A percentile compares a stretch with the other conserved stretches of the same genome.
These are phyloP conservation scores for Psococerastis gibbosa DNA, from an alignment of 2,888 invertebrate species.

Conservation along the genomic window DNA sequence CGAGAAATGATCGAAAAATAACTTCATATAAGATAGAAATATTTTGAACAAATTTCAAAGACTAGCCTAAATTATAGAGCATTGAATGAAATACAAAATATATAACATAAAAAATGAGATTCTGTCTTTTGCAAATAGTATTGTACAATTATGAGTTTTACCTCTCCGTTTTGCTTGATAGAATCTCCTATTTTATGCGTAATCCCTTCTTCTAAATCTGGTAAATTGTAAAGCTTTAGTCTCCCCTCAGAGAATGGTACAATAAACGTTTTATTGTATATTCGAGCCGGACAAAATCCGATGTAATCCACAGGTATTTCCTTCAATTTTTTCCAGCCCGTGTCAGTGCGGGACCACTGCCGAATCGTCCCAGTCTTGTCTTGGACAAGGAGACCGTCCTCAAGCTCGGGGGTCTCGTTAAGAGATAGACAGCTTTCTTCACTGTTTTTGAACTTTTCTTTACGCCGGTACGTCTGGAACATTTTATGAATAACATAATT, in stretches of 20 bases:
- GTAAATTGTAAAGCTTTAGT: neutral
- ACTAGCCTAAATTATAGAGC: too few relatives aligned
- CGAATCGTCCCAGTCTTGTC: conserved; percentile 53
- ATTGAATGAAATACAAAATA: too few relatives aligned
- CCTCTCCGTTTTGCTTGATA: too few relatives aligned
- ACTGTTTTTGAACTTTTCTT: conserved; percentile 44
- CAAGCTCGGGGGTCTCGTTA: conserved; percentile 29
- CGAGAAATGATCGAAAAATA: too few relatives aligned
- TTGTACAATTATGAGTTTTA: too few relatives aligned
- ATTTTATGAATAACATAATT: conserved; percentile 1
- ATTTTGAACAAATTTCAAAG: too few relatives aligned
- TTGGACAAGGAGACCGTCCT: conserved; percentile 54
- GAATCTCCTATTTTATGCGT: too few relatives aligned
- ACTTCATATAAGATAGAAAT: too few relatives aligned
- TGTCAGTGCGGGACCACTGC: conserved; percentile 40
- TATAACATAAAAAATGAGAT: too few relatives aligned
- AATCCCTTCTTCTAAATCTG: too few relatives aligned
- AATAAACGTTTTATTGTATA: conserved; percentile 8
- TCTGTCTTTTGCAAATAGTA: too few relatives aligned
- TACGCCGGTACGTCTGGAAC: conserved; percentile 49
- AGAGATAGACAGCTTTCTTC: conserved; percentile 41
- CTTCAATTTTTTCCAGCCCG: conserved; percentile 32
- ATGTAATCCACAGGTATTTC: conserved; percentile 39
- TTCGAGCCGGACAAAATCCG: conserved; percentile 37
- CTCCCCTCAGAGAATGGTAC: neutral